Conservation (phyloP, 2,797 vertebrate genomes). For the Chelon auratus region DNA sequence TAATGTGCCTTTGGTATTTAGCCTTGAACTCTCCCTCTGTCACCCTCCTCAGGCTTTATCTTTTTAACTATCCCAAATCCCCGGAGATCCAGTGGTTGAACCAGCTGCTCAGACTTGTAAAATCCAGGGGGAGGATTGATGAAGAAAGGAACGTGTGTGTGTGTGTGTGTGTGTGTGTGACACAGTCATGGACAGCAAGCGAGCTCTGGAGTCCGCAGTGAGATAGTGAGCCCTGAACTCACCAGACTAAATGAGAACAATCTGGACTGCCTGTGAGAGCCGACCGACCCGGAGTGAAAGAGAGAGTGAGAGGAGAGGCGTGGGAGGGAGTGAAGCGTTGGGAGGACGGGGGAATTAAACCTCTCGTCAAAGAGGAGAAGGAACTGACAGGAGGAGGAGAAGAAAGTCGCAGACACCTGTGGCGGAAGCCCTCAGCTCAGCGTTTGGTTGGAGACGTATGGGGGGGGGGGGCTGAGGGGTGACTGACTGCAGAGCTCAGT, state of each 20-base stretch:
- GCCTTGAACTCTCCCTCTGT: constrained; percentile 71
- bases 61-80: constrained; percentile 76
- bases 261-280: constrained; percentile 73
- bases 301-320: constrained; percentile 51
- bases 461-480: constrained; percentile 17
- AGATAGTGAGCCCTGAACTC: constrained; percentile 69
- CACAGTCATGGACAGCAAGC: constrained; percentile 51
- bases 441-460: constrained; percentile 41
- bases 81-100: constrained; percentile 70
- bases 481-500: constrained; percentile 54
- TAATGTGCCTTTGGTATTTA: constrained; percentile 49
- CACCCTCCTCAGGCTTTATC: constrained; percentile 75
- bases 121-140: constrained; percentile 57
- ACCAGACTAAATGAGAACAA: constrained; percentile 81
- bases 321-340: constrained; percentile 38
- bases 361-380: constrained; percentile 68
- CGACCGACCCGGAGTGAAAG: constrained; percentile 42
- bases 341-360: constrained; percentile 64
- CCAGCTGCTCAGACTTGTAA: constrained; percentile 81
- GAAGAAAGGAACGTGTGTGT: constrained; percentile 51
- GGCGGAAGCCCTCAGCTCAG: constrained; percentile 63
- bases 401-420: constrained; percentile 79
- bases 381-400: constrained; percentile 71
- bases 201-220: constrained; percentile 42
- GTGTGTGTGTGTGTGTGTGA: constrained; percentile 33